These are phyloP conservation scores for Chascanopsetta lugubris DNA, from an alignment of 2,113 vertebrate species.

Conservation along the genomic window DNA sequence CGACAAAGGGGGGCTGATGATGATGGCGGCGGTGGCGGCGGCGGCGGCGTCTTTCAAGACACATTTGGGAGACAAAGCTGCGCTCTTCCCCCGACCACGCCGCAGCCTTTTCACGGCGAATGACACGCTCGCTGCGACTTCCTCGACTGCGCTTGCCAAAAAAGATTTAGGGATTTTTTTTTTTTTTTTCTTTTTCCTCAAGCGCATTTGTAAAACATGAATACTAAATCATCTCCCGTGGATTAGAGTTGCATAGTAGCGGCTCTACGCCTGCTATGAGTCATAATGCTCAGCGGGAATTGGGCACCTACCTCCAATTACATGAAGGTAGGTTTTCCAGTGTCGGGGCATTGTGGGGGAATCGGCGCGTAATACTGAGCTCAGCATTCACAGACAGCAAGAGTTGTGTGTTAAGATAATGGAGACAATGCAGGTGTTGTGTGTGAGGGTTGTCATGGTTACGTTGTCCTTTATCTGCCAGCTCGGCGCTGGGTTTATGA, in stretches of 20 bases:
- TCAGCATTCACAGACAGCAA: constrained; percentile 22
- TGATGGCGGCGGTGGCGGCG: no score
- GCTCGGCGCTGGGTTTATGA: no score
- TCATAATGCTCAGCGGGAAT: constrained; percentile 64
- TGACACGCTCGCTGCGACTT: constrained; percentile 72
- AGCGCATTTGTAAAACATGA: constrained; percentile 82
- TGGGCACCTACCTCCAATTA: constrained; percentile 60
- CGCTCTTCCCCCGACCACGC: constrained; percentile 62
- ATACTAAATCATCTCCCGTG: constrained; percentile 77
- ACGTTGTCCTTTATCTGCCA: no score
- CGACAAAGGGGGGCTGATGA: constrained; percentile 73
- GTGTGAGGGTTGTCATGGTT: no score
- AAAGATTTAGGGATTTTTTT: constrained; percentile 81
- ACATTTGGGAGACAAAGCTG: constrained; percentile 73
- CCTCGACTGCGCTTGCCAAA: constrained; percentile 74
- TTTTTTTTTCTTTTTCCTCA: constrained; percentile 57
- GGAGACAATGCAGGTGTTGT: no score
- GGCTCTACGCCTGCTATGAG: constrained; percentile 63
- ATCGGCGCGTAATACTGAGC: constrained; percentile 37
- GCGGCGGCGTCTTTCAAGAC: constrained; percentile 60
- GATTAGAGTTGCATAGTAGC: constrained; percentile 77
- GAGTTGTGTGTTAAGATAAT: no score
- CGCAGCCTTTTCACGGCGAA: constrained; percentile 72
- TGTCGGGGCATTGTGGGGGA: constrained; percentile 41
- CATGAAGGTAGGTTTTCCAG: constrained; percentile 49